These are phyloP conservation scores for Athetis lepigone DNA, from an alignment of 2,888 invertebrate genomes.

Conservation along the genomic window DNA sequence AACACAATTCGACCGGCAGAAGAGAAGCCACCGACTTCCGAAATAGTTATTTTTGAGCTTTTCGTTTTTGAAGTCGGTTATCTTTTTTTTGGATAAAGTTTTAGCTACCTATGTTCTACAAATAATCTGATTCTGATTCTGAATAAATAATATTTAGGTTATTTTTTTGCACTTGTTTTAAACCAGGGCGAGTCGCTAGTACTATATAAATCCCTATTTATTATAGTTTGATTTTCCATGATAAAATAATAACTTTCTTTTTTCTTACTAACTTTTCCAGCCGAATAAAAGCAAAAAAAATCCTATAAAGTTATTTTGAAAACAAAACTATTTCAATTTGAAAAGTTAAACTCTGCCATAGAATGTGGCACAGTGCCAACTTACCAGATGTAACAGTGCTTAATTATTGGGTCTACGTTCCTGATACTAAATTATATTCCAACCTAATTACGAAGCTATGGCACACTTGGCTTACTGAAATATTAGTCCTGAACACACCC, in stretches of 20 bases:
- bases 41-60: no score
- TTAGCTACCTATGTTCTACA: no score
- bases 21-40: no score
- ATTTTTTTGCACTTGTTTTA: no score
- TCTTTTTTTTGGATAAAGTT: no score
- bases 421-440: constrained; percentile 65
- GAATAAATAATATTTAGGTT: no score
- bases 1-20: no score
- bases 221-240: background rate
- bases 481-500: constrained; percentile 31
- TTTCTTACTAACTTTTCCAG: background rate
- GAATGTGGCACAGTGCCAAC: constrained; percentile 67
- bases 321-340: constrained; percentile 43
- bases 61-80: no score
- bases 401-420: constrained; percentile 65
- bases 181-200: no score
- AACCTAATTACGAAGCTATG: constrained; percentile 63
- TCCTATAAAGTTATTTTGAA: constrained; percentile 34
- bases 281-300: constrained; percentile 5
- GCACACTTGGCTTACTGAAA: constrained; percentile 36
- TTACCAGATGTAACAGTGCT: constrained; percentile 64
- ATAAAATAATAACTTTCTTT: background rate
- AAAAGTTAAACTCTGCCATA: constrained; percentile 44
- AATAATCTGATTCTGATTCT: no score
- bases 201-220: no score